These are phyloP conservation scores for Ridgeia piscesae DNA, from an alignment of 1,140 invertebrate genomes.

Conservation along the genomic window DNA sequence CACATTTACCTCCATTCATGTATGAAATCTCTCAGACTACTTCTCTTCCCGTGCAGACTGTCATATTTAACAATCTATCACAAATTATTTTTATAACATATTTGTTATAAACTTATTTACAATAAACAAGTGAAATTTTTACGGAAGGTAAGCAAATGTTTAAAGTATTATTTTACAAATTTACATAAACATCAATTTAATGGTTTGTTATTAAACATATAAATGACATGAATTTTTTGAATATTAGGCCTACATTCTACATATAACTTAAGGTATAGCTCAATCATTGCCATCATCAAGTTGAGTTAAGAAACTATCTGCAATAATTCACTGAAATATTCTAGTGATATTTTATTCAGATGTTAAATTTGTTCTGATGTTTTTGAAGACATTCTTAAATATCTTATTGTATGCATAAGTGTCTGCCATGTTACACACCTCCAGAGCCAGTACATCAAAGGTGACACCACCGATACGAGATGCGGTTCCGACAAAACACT, in stretches of 20 bases:
- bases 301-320: not conserved
- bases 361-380: not conserved
- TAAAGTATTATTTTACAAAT: too few species aligned
- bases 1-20: not conserved
- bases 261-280: not conserved
- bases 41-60: not conserved
- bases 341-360: not conserved
- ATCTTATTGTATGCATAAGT: conserved; percentile 33
- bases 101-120: not conserved
- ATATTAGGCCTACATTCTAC: not conserved
- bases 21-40: not conserved
- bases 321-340: not conserved
- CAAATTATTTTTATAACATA: not conserved
- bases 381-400: not conserved
- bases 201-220: not conserved
- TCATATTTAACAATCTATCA: not conserved
- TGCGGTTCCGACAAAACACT: conserved; percentile 93
- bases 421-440: conserved; percentile 62
- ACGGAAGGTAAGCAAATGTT: too few species aligned
- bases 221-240: not conserved
- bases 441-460: conserved; percentile 84
- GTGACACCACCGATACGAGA: conserved; percentile 92
- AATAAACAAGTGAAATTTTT: not conserved
- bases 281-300: conserved; percentile 5
- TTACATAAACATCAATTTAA: too few species aligned